These are phyloP conservation scores for Knipowitschia caucasica DNA, from an alignment of 2,797 vertebrate species.

Conservation along the genomic window DNA sequence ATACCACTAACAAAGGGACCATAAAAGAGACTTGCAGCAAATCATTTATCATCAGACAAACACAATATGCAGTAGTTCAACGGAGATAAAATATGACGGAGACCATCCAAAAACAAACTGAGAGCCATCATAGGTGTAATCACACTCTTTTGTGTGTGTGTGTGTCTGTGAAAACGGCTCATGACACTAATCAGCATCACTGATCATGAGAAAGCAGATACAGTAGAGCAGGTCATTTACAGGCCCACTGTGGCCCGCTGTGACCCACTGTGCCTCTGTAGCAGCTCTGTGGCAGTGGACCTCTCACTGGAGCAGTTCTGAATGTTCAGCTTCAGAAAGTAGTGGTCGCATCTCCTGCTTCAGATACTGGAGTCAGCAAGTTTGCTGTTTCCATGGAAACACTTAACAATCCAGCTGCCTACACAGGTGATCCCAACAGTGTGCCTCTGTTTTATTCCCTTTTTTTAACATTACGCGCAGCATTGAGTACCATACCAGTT, in stretches of 20 bases:
- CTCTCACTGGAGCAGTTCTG: too few relatives aligned
- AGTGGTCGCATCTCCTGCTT: too few relatives aligned
- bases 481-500: slow-evolving; percentile 12
- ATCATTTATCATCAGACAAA: slow-evolving; percentile 11
- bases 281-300: too few relatives aligned
- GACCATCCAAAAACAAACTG: too few relatives aligned
- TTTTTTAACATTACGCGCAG: slow-evolving; percentile 22
- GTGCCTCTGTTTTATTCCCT: slow-evolving; percentile 20
- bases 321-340: slow-evolving; percentile 31
- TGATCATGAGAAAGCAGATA: too few relatives aligned
- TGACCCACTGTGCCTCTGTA: too few relatives aligned
- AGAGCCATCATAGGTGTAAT: too few relatives aligned
- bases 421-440: slow-evolving; percentile 36
- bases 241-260: too few relatives aligned
- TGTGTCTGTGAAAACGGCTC: too few relatives aligned
- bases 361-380: slow-evolving; percentile 18
- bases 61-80: slow-evolving; percentile 4
- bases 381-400: slow-evolving; percentile 59
- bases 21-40: slow-evolving; percentile 14
- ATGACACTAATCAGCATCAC: too few relatives aligned
- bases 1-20: slow-evolving; percentile 25
- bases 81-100: slow-evolving; percentile 16
- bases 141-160: too few relatives aligned
- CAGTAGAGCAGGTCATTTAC: too few relatives aligned
- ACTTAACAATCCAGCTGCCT: slow-evolving; percentile 56